Conservation (phyloP, 2,797 vertebrate species). For the Periophthalmus magnuspinnatus region DNA sequence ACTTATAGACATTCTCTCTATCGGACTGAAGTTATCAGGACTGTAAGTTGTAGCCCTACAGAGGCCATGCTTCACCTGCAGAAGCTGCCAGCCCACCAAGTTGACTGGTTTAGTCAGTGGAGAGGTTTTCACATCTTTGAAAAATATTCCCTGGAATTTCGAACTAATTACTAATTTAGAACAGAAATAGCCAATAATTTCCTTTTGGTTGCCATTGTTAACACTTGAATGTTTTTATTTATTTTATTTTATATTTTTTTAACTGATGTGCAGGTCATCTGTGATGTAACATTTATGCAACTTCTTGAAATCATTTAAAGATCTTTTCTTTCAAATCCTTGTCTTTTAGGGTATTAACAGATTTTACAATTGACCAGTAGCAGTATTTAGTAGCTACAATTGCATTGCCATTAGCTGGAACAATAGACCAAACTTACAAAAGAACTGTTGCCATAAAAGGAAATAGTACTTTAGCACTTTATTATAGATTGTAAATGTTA, state of each 20-base stretch:
- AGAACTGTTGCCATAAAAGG: not conserved
- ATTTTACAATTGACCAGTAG: not conserved
- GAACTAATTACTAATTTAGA: not conserved
- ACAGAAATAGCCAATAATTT: not conserved
- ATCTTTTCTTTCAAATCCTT: slow-evolving; percentile 3
- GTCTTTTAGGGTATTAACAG: not conserved
- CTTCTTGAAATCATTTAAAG: not conserved
- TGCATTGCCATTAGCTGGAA: not conserved
- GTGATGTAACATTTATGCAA: not conserved
- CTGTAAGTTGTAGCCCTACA: slow-evolving; percentile 11
- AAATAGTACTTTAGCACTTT: not conserved
- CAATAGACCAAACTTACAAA: not conserved
- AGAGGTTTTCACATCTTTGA: slow-evolving; percentile 45
- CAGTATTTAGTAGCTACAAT: not conserved
- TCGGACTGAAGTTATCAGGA: slow-evolving; percentile 15
- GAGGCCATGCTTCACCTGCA: slow-evolving; percentile 49
- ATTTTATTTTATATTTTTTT: not conserved
- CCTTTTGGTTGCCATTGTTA: too few species aligned
- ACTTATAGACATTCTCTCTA: slow-evolving; percentile 52
- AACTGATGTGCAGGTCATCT: not conserved
- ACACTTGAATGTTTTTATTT: not conserved
- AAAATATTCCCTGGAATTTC: slow-evolving; percentile 41
- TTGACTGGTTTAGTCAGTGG: slow-evolving; percentile 7
- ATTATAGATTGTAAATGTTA: not conserved
- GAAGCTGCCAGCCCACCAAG: slow-evolving; percentile 43